These are phyloP conservation scores for Cistogaster globosa DNA, from an alignment of 2,888 invertebrate genomes.

Conservation along the genomic window DNA sequence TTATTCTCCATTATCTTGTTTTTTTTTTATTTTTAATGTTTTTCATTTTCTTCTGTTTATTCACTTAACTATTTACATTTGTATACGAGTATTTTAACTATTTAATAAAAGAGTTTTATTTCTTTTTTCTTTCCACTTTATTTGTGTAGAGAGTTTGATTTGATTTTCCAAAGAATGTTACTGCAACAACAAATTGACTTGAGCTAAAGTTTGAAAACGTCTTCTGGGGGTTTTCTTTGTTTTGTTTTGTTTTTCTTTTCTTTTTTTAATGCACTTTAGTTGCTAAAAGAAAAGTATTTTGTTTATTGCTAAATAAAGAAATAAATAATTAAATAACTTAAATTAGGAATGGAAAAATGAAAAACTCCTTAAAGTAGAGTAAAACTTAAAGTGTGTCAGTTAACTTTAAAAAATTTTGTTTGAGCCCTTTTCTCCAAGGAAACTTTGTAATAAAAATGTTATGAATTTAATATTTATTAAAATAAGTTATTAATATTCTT, in stretches of 20 bases:
- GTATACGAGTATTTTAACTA: slow-evolving; percentile 16
- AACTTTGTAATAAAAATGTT: too few relatives aligned
- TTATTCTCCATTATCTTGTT: slow-evolving; percentile 52
- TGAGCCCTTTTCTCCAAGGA: background rate
- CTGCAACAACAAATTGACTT: slow-evolving; percentile 11
- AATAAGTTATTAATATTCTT: too few relatives aligned
- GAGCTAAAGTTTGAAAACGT: slow-evolving; percentile 18
- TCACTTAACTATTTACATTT: slow-evolving; percentile 13
- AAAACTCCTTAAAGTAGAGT: background rate
- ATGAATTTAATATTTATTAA: too few relatives aligned
- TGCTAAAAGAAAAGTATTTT: slow-evolving; percentile 12
- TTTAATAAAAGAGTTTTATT: slow-evolving; percentile 43
- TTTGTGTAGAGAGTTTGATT: slow-evolving; percentile 33
- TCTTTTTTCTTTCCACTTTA: slow-evolving; percentile 17
- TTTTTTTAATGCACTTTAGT: slow-evolving; percentile 53
- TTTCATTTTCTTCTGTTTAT: slow-evolving; percentile 23
- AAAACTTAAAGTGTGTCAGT: slow-evolving; percentile 44
- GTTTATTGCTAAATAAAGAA: slow-evolving; percentile 25
- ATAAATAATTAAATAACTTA: slow-evolving; percentile 40
- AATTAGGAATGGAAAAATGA: slow-evolving; percentile 28
- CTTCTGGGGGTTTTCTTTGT: slow-evolving; percentile 30
- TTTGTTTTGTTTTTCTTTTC: slow-evolving; percentile 1
- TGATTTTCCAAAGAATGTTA: slow-evolving; percentile 23
- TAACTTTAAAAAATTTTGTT: background rate
- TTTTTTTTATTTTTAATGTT: slow-evolving; percentile 5